Evolutionary conservation across 2,113 vertebrate species (phyloP), one percentile per base, ranked within the genome.

Genomic region (Eublepharis macularius): DNA sequence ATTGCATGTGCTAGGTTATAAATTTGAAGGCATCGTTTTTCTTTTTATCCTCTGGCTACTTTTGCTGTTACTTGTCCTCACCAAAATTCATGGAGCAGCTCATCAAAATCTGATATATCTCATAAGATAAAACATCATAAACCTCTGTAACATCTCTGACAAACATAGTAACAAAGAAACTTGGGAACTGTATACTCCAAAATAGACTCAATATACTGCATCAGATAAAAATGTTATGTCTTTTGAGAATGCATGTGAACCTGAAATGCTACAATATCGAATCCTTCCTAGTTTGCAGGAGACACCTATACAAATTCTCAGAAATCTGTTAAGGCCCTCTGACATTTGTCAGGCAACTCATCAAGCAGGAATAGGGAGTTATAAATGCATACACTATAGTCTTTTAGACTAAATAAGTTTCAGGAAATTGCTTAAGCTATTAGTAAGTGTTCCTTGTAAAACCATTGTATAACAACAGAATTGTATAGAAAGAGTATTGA

Each of bases 401-500:
- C 68, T 73, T 81, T 70, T 85, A 79, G 11, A 10, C 80, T 36
- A 65, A 88, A 81, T 81, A 82, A 4, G 85, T 74, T 74, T 88
- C 90, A 81, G 89, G 89, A 90, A 92, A 13, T 81, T 75, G 36
- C 87, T 88, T 88, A 91, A 91, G 80, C 82, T 93, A 90, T 76
- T 82, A 92, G 26, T 54, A 76, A 65, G 51, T 6, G 60, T 76
- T 21, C 90, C 90, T 90, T 88, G 88, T 90, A 45, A 36, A 85
- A 80, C 82, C 74, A 66, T 29, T n/a, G n/a, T n/a, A n/a, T n/a
- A n/a, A n/a, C n/a, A n/a, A n/a, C 70, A 60, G 85, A 26, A 90
- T 89, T 87, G 82, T 85, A 88, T 86, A 76, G 80, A 90, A 77
- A 86, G 89, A 91, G 90, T 72, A 85, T 90, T 84, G 94, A 88